A percentile compares a stretch with the other conserved stretches of the same genome.
Evolutionary conservation across 1,140 invertebrate species (phyloP).

Genomic region (Prorops nasuta): DNA sequence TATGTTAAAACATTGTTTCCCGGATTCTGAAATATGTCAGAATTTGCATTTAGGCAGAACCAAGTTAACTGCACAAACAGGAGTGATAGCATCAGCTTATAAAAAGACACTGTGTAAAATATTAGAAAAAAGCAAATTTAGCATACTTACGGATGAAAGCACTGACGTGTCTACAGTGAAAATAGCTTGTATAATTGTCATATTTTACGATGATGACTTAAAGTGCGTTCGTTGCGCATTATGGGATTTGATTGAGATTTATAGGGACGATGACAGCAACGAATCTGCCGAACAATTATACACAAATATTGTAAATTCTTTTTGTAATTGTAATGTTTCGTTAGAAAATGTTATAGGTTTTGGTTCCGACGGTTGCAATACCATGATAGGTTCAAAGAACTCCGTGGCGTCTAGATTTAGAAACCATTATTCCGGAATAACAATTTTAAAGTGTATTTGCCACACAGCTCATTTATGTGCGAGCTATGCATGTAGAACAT

Average conservation of each 20-base stretch:
- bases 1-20: constrained; percentile 11
- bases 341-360: constrained; percentile 45
- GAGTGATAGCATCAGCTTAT: constrained; percentile 24
- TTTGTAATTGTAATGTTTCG: constrained; percentile 29
- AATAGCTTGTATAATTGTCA: constrained; percentile 16
- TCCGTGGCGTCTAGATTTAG: constrained; percentile 34
- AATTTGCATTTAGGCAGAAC: constrained; percentile 11
- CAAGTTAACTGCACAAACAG: constrained; percentile 18
- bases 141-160: constrained; percentile 25
- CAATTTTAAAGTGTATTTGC: constrained; percentile 48
- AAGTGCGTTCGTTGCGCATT: constrained; percentile 31
- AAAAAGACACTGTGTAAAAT: constrained; percentile 2
- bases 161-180: constrained; percentile 20
- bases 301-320: constrained; percentile 22
- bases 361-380: constrained; percentile 40
- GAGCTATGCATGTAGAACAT: constrained; percentile 39
- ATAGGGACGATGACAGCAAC: constrained; percentile 22
- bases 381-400: constrained; percentile 43
- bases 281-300: constrained; percentile 37
- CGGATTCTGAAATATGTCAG: constrained; percentile 17
- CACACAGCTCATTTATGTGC: constrained; percentile 45
- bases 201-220: constrained; percentile 30
- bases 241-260: constrained; percentile 37
- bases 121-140: constrained; percentile 16
- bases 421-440: constrained; percentile 32